Conservation (phyloP, 2,113 vertebrate species). For the Ploceus nigricollis region DNA sequence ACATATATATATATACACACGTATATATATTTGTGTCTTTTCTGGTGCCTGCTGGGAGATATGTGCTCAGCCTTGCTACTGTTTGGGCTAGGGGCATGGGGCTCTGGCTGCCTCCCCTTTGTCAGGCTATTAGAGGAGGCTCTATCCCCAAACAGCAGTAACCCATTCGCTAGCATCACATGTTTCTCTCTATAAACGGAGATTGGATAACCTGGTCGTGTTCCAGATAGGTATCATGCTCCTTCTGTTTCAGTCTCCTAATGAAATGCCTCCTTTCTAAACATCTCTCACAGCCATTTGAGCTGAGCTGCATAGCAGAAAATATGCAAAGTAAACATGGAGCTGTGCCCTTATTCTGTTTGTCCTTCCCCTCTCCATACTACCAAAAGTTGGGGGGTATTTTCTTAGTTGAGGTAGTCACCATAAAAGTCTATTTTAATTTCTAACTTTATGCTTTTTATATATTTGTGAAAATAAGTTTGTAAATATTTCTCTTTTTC, state of each 20-base stretch:
- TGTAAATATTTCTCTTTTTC: not conserved
- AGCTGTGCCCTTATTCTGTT: not conserved
- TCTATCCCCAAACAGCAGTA: not conserved
- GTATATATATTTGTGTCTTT: not conserved
- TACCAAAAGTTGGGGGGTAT: not conserved
- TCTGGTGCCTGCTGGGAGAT: not conserved
- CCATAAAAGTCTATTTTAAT: not conserved
- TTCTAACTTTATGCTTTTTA: not conserved
- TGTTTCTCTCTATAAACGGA: not conserved
- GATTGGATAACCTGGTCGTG: not conserved
- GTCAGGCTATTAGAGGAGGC: not conserved
- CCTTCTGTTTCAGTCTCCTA: not conserved
- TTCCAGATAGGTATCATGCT: not conserved
- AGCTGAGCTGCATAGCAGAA: not conserved
- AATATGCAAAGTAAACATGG: not conserved
- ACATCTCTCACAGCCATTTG: not conserved
- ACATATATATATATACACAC: not conserved
- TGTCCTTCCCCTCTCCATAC: not conserved
- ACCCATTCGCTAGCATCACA: not conserved
- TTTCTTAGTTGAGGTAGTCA: not conserved
- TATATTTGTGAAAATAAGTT: not conserved
- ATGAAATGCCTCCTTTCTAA: not conserved
- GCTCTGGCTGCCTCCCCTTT: not conserved
- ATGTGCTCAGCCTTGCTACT: not conserved
- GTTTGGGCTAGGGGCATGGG: not conserved